A percentile compares a stretch with the other conserved stretches of the same genome.
phyloP scores from a whole-genome alignment of 1,140 invertebrate species.

The Ooceraea biroi region DNA sequence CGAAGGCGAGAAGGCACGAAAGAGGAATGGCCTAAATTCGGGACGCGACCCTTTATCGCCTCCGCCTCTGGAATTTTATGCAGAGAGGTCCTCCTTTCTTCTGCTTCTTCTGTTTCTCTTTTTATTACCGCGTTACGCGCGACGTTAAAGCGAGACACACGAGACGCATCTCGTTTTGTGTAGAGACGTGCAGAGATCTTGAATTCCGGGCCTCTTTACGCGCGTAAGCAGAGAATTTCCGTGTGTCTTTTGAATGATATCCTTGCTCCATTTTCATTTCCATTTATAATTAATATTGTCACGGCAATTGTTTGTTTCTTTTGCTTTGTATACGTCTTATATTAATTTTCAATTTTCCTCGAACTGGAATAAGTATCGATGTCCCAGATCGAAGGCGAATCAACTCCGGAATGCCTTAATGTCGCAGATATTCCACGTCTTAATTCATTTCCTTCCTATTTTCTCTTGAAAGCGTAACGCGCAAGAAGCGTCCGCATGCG shows the following conservation, averaged over 20 bases:
- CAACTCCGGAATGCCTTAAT: no score
- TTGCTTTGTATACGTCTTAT: no score
- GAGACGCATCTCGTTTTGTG: constrained; percentile 49
- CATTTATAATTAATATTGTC: no score
- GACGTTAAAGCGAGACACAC: constrained; percentile 53
- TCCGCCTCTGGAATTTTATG: constrained; percentile 59
- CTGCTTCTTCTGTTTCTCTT: neutral
- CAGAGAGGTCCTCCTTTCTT: constrained; percentile 26
- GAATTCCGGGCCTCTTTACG: constrained; percentile 46
- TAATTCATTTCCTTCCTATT: no score
- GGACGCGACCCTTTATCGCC: constrained; percentile 49
- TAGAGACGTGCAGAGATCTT: constrained; percentile 19
- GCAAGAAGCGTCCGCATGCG: no score
- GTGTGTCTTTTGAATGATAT: no score
- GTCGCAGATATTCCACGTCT: no score
- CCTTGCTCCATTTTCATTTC: no score
- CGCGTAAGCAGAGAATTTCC: constrained; percentile 45
- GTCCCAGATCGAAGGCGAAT: no score
- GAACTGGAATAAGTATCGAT: no score
- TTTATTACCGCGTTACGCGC: constrained; percentile 58
- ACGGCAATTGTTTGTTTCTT: no score
- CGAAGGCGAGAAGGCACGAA: constrained; percentile 47
- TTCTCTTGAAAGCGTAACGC: neutral
- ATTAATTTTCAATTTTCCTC: no score
- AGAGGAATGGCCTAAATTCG: constrained; percentile 61